Evolutionary conservation across 2,888 invertebrate species (phyloP).

Genomic region (Coelopa pilipes): DNA sequence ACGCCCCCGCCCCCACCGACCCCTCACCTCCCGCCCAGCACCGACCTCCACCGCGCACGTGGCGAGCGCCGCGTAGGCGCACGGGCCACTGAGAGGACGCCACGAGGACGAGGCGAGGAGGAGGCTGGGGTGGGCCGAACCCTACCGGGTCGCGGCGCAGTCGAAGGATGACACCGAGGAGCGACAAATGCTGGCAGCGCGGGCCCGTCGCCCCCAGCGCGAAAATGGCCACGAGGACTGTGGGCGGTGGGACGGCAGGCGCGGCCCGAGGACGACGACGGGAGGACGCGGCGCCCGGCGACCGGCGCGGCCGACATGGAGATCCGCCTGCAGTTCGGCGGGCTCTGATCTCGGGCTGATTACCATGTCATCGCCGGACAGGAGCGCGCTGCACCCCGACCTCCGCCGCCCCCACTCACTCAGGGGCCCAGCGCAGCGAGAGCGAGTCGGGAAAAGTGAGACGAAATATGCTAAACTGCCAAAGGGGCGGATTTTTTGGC

Average conservation of each 20-base stretch:
- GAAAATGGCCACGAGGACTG: conserved; percentile 32
- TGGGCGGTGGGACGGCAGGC: conserved; percentile 11
- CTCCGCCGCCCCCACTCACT: conserved; percentile 38
- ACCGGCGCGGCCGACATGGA: background rate
- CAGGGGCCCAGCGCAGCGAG: conserved; percentile 25
- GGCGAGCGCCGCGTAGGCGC: background rate
- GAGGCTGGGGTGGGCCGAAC: no score
- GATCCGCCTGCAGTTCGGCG: background rate
- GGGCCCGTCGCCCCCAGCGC: conserved; percentile 17
- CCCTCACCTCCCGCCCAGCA: background rate
- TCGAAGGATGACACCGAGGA: conserved; percentile 18
- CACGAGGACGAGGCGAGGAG: background rate
- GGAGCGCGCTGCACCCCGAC: conserved; percentile 5
- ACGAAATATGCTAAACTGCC: conserved; percentile 42
- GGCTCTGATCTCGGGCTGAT: conserved; percentile 62
- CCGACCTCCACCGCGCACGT: background rate
- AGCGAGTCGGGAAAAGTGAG: background rate
- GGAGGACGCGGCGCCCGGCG: background rate
- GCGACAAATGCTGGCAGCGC: conserved; percentile 49
- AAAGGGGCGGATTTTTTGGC: conserved; percentile 53
- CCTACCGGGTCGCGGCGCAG: background rate
- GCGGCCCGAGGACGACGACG: background rate
- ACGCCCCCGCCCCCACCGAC: background rate
- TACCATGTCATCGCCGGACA: conserved; percentile 59
- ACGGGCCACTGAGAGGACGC: conserved; percentile 1